Conservation (phyloP, 2,797 vertebrate genomes). For the Cirrhinus molitorella region DNA sequence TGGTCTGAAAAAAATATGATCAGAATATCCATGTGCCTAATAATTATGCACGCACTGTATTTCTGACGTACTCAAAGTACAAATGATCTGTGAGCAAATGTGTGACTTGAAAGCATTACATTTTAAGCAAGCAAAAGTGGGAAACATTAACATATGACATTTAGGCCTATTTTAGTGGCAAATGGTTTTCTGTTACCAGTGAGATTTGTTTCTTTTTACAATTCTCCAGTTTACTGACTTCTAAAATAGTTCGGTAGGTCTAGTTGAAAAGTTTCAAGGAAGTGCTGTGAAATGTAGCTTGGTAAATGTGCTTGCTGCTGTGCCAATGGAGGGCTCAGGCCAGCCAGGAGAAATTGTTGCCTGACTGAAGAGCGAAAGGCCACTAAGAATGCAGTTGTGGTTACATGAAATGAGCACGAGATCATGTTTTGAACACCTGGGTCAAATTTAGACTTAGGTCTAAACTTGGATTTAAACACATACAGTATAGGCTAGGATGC, state of each 20-base stretch:
- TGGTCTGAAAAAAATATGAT: too few relatives aligned
- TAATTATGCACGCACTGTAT: too few relatives aligned
- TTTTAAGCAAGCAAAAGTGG: not conserved
- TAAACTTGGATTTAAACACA: not conserved
- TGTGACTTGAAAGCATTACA: not conserved
- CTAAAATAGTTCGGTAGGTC: not conserved
- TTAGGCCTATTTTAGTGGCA: not conserved
- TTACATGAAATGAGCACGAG: not conserved
- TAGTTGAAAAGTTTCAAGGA: not conserved
- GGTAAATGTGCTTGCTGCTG: conserved; percentile 16
- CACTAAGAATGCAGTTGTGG: conserved; percentile 17
- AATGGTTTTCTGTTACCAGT: not conserved
- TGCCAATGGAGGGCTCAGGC: conserved; percentile 6
- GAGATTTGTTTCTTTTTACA: not conserved
- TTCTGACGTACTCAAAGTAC: too few relatives aligned
- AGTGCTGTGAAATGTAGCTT: not conserved
- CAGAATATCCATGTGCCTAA: too few relatives aligned
- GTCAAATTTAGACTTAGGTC: not conserved
- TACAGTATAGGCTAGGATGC: not conserved
- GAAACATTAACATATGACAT: not conserved
- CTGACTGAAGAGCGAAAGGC: not conserved
- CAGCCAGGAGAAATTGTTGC: conserved; percentile 12
- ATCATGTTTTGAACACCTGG: conserved; percentile 5
- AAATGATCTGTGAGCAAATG: not conserved
- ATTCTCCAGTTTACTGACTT: not conserved